Base-by-base conservation (phyloP, 2,888 invertebrate genomes). In the Pegoplata infirma region DNA sequence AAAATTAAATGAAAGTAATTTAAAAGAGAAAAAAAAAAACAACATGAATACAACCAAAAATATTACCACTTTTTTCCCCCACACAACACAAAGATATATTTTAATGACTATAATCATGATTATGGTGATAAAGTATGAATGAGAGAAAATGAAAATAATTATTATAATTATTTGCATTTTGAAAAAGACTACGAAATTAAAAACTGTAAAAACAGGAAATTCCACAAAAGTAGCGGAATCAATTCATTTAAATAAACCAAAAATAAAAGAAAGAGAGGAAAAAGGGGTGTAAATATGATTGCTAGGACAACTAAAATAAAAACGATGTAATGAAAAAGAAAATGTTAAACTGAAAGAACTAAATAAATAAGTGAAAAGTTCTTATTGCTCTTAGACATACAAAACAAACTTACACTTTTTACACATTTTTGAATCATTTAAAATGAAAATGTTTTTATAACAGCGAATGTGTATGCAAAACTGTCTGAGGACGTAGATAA, bases 171-270 rank as follows among this genome's bases (percentile, higher is more conserved):
- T 63, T 66, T 59, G 59, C 23, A n/a, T n/a, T 51, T 44, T 25
- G 19, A 59, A 44, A n/a, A 47, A 16, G 44, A 19, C 23, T 21
- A 32, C 8, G 16, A 53, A 21, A 66, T n/a, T n/a, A 49, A 32
- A 28, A 59, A 40, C 53, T 53, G 55, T n/a, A n/a, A n/a, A n/a
- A n/a, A n/a, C n/a, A n/a, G n/a, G n/a, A n/a, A n/a, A n/a, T n/a
- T n/a, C 3, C 19, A 51, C 53, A 69, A 69, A 69, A 78, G 74
- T 69, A 74, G 64, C 74, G 69, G 74, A 78, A 78, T 78, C 74
- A 78, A 64, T 74, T 78, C 74, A 78, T 69, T 78, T 78, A 74
- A 68, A 61, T 61, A 25, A 71, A 66, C 23, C 32, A 63, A 77
- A 68, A 72, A 63, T 61, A 25, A 63, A 23, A n/a, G n/a, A n/a